Evolutionary conservation across 2,113 vertebrate species (phyloP).

Genomic region (Formicarius rufipectus): DNA sequence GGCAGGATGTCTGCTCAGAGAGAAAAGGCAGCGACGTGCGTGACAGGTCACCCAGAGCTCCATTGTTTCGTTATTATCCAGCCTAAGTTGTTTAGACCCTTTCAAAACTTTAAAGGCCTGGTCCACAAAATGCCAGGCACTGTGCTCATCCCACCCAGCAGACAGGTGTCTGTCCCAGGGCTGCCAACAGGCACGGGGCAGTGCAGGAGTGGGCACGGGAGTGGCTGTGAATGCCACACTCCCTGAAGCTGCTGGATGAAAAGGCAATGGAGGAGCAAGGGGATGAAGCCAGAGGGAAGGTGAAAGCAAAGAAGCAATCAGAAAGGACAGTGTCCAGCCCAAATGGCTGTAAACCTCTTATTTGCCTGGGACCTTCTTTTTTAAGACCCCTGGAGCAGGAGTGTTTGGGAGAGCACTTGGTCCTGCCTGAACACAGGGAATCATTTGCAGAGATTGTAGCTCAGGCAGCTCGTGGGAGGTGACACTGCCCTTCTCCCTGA

Average conservation of each 20-base stretch:
- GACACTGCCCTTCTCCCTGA: no score
- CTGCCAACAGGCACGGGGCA: rapidly evolving
- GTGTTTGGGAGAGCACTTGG: background rate
- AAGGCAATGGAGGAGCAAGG: background rate
- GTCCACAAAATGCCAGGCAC: background rate
- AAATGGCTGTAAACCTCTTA: rapidly evolving
- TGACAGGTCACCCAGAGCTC: background rate
- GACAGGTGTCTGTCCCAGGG: background rate
- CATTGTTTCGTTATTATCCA: background rate
- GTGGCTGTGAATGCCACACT: background rate
- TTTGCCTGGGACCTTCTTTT: background rate
- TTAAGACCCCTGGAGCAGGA: background rate
- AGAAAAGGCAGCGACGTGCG: background rate
- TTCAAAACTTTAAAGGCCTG: background rate
- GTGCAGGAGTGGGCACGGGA: rapidly evolving
- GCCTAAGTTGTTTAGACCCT: background rate
- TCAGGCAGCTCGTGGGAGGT: background rate
- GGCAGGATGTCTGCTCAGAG: background rate
- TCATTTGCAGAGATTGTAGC: background rate
- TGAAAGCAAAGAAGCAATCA: background rate
- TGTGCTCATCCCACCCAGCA: background rate
- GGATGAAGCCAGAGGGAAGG: background rate
- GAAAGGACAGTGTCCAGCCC: background rate
- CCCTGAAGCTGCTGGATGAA: background rate
- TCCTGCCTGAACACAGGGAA: background rate